A percentile compares a stretch with the other conserved stretches of the same genome.
These are phyloP conservation scores for Takifugu flavidus DNA, from an alignment of 2,113 vertebrate genomes.

Conservation along the genomic window DNA sequence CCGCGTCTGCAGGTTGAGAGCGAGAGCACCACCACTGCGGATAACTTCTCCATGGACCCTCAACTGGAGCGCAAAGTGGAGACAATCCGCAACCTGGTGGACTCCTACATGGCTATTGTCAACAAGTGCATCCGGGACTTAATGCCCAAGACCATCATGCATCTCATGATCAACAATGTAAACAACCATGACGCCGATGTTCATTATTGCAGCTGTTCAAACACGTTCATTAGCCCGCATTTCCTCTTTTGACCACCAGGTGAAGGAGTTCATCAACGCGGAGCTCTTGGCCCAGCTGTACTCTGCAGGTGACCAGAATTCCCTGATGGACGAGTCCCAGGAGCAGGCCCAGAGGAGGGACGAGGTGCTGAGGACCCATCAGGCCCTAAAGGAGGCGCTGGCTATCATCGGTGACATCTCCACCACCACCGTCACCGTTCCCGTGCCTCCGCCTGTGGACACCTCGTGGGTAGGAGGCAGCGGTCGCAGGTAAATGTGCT, in stretches of 20 bases:
- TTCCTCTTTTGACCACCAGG: slow-evolving; percentile 66
- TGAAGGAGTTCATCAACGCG: slow-evolving; percentile 96
- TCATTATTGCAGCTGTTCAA: not conserved
- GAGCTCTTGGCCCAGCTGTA: slow-evolving; percentile 93
- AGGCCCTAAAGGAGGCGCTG: slow-evolving; percentile 87
- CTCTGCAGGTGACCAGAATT: slow-evolving; percentile 91
- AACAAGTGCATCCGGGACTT: slow-evolving; percentile 95
- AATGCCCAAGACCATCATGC: slow-evolving; percentile 97
- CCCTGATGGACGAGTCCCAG: slow-evolving; percentile 92
- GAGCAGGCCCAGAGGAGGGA: slow-evolving; percentile 89
- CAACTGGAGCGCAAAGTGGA: slow-evolving; percentile 96
- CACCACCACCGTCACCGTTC: slow-evolving; percentile 84
- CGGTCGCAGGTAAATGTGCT: slow-evolving; percentile 49
- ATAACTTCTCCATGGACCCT: slow-evolving; percentile 97
- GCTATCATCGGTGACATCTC: slow-evolving; percentile 89
- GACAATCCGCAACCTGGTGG: slow-evolving; percentile 94
- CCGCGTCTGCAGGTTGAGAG: slow-evolving; percentile 78
- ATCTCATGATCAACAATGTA: slow-evolving; percentile 97
- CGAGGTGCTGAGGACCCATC: slow-evolving; percentile 88
- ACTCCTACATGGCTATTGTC: slow-evolving; percentile 98
- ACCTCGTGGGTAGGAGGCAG: slow-evolving; percentile 79
- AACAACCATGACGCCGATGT: slow-evolving; percentile 35
- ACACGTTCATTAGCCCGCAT: not conserved
- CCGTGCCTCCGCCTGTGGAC: slow-evolving; percentile 88
- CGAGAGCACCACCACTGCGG: slow-evolving; percentile 81